These are phyloP conservation scores for Falco rusticolus DNA, from an alignment of 2,797 vertebrate species.

Conservation along the genomic window DNA sequence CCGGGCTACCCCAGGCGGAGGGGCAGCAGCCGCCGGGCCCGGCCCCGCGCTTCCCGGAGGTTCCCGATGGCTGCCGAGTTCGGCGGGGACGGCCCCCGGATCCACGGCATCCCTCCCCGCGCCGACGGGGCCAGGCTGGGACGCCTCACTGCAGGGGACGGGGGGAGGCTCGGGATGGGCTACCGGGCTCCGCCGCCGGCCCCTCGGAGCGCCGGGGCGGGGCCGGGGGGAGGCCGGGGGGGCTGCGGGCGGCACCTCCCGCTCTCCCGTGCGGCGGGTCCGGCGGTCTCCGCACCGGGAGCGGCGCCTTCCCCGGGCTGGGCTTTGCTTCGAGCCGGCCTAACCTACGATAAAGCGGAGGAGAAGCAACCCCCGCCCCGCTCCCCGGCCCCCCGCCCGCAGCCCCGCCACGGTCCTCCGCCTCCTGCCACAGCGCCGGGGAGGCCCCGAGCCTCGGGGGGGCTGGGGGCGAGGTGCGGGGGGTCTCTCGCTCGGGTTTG, in stretches of 20 bases:
- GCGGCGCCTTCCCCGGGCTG: not conserved
- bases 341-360: not conserved
- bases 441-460: not conserved
- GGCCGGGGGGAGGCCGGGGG: not conserved
- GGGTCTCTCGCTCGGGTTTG: no score
- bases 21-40: not conserved
- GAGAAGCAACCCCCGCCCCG: not conserved
- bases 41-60: not conserved
- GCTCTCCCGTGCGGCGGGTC: not conserved
- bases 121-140: not conserved
- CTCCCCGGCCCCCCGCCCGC: no score
- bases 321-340: not conserved
- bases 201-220: not conserved
- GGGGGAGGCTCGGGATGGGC: not conserved
- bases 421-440: no score
- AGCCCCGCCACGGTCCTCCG: not conserved
- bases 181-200: not conserved
- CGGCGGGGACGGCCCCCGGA: not conserved
- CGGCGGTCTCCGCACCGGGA: not conserved
- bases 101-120: no score
- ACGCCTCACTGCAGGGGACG: not conserved
- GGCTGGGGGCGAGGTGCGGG: not conserved
- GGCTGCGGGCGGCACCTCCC: not conserved
- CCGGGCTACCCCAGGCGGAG: no score
- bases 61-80: rapidly evolving